phyloP scores from a whole-genome alignment of 2,113 vertebrate genomes.

The western clawed frog (Xenopus tropicalis) region DNA sequence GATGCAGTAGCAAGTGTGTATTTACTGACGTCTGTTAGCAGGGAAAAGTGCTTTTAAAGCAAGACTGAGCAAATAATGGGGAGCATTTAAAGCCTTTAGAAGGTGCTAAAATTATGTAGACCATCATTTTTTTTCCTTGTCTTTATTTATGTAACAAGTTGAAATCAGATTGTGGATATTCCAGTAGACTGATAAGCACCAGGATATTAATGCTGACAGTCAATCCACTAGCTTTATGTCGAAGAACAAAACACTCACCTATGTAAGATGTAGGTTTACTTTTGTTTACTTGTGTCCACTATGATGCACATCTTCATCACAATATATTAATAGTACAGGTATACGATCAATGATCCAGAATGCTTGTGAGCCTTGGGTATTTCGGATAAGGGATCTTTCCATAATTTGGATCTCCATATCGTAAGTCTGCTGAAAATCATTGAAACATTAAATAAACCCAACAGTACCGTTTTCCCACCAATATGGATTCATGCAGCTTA shows the following conservation, averaged over 20 bases:
- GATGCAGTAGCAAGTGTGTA: slow-evolving; percentile 44
- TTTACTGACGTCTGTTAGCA: slow-evolving; percentile 43
- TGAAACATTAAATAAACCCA: no score
- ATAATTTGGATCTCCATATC: no score
- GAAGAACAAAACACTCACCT: neutral
- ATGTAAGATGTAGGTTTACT: no score
- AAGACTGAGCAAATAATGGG: slow-evolving; percentile 33
- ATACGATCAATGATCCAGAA: no score
- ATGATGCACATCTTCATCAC: no score
- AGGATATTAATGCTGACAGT: neutral
- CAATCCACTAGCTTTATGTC: neutral
- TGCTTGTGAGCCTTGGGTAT: no score
- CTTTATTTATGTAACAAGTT: slow-evolving; percentile 6
- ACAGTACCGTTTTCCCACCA: no score
- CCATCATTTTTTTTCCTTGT: slow-evolving; percentile 19
- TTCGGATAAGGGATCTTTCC: no score
- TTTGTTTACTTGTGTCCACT: no score
- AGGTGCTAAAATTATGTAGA: slow-evolving; percentile 21
- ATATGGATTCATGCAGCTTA: no score
- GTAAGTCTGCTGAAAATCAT: no score
- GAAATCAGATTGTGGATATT: slow-evolving; percentile 1
- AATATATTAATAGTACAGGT: no score
- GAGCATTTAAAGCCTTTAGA: slow-evolving; percentile 16
- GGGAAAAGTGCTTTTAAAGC: slow-evolving; percentile 37
- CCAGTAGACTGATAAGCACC: neutral